Base-by-base conservation (phyloP, 1,140 invertebrate genomes). In the Cyphomyrmex costatus region DNA sequence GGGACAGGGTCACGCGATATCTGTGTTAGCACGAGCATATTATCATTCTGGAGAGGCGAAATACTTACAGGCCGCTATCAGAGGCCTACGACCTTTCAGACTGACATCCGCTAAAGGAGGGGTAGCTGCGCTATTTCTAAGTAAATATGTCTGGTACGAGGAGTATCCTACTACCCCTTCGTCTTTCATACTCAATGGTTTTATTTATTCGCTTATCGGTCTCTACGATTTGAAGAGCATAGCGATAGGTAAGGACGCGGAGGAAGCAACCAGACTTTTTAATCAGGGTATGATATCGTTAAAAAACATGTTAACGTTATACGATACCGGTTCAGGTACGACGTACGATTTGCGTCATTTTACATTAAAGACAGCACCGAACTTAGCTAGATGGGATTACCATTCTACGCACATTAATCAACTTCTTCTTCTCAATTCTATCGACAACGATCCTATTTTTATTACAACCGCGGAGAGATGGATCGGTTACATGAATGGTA, bases 371-470 rank as follows among this genome's bases (percentile, higher is more conserved):
- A 96, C 97, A 14, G 97, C 98, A 42, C 99, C 99, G 0, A 99
- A 99, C 95, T 96, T 98, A 78, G 98, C 98, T 19, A 94, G 97
- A 86, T 99, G 99, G 98, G 99, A 99, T 94, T 99, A 99, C 94
- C 99, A 99, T 95, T 98, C 98, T 7, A 99, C 99, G 14, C 99
- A 99, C 94, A 98, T 99, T 30, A 99, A 99, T 95, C 98, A 99
- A 92, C 96, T 99, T 42, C 96, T 99, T 73, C 96, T 99, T 61
- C 95, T 99, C 24, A 97, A 97, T 70, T 98, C 98, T 0, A 97
- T 99, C 60, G 98, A 99, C 88, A 97, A 97, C 68, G 97, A 98
- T 93, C 96, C 98, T 2, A 95, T 99, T 84, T 97, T 99, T 89
- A 96, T 96, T 36, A 97, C 96, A 27, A 98, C 98, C 0, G 98